Conservation (phyloP, 2,113 vertebrate species). For the Rhabdornis inornatus region DNA sequence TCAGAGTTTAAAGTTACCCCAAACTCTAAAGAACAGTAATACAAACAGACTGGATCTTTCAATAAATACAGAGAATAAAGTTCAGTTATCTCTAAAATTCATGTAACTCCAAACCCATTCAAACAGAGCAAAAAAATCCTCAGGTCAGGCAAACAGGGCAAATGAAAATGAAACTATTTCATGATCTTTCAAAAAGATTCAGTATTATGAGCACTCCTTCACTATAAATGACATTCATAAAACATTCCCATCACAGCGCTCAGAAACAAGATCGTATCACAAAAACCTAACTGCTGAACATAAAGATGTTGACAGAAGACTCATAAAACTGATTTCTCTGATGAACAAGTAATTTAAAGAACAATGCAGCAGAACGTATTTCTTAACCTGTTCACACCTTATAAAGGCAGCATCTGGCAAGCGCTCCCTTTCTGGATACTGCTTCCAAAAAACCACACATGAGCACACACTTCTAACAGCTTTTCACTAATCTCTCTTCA, state of each 20-base stretch:
- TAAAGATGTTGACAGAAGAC: background rate
- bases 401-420: slow-evolving; percentile 31
- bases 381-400: slow-evolving; percentile 48
- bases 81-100: background rate
- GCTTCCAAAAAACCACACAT: background rate
- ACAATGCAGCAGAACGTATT: background rate
- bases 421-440: background rate
- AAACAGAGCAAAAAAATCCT: background rate
- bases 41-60: background rate
- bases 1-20: background rate
- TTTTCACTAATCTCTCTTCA: background rate
- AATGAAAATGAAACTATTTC: slow-evolving; percentile 27
- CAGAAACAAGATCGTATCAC: background rate
- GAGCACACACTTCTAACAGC: background rate
- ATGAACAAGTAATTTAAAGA: background rate
- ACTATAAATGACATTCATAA: background rate
- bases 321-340: background rate
- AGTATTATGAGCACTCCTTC: background rate
- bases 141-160: background rate
- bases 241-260: background rate
- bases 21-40: background rate
- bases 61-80: background rate
- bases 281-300: background rate
- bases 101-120: background rate
- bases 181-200: background rate